These are phyloP conservation scores for Megathymus violae DNA, from an alignment of 1,140 invertebrate genomes.

Conservation along the genomic window DNA sequence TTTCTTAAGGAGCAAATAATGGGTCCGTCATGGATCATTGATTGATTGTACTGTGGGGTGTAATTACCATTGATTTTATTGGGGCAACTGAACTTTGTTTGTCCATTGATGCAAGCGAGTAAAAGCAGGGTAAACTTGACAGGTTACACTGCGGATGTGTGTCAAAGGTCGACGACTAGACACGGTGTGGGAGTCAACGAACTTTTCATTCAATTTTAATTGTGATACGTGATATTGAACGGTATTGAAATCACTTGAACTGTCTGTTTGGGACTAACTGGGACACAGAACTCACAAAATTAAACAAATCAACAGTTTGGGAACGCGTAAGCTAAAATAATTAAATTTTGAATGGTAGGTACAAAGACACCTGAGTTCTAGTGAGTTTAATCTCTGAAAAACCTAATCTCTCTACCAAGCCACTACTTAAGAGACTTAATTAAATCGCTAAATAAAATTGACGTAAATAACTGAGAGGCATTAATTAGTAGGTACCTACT, in stretches of 20 bases:
- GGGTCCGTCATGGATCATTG: too few species aligned
- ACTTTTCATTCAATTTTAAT: slow-evolving; percentile 47
- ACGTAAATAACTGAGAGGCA: too few species aligned
- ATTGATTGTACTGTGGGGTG: slow-evolving; percentile 2
- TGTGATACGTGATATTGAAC: slow-evolving; percentile 19
- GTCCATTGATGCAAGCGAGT: slow-evolving; percentile 47
- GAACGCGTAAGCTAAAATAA: too few species aligned
- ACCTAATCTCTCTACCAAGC: too few species aligned
- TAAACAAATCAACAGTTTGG: too few species aligned
- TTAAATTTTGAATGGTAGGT: too few species aligned
- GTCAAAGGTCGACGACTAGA: slow-evolving; percentile 66
- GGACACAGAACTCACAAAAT: not conserved
- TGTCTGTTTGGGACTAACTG: not conserved
- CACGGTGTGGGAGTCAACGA: slow-evolving; percentile 45
- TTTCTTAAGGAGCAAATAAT: not conserved
- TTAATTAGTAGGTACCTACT: too few species aligned
- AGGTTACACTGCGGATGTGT: slow-evolving; percentile 50
- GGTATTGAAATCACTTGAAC: not conserved
- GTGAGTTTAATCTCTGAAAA: too few species aligned
- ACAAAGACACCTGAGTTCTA: too few species aligned
- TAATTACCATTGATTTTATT: slow-evolving; percentile 32
- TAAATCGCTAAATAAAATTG: too few species aligned
- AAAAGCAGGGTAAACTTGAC: slow-evolving; percentile 55
- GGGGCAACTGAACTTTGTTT: slow-evolving; percentile 55
- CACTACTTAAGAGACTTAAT: too few species aligned